Conservation (phyloP, 2,797 vertebrate species). For the Gallinago nigripennis region DNA sequence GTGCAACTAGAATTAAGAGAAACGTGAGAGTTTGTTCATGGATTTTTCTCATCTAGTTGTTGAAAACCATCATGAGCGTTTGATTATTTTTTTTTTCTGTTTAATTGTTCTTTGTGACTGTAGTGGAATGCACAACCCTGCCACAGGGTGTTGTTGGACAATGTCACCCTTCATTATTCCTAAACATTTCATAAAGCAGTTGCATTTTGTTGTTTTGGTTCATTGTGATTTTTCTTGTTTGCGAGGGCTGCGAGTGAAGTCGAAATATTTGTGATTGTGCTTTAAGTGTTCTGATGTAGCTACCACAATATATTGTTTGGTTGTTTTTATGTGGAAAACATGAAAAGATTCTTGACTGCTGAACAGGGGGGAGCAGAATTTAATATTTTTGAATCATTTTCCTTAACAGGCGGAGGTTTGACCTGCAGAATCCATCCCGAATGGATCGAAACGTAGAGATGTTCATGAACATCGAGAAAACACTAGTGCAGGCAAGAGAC, state of each 20-base stretch:
- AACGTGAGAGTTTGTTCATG: rapidly evolving
- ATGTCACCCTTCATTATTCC: not conserved
- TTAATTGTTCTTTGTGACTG: not conserved
- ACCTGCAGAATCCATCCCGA: constrained; percentile 95
- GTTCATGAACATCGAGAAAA: constrained; percentile 99
- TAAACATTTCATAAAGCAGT: not conserved
- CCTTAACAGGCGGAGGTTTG: constrained; percentile 89
- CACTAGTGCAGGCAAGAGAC: constrained; percentile 89
- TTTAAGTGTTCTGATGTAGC: not conserved
- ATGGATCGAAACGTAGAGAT: constrained; percentile 99
- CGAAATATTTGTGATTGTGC: not conserved
- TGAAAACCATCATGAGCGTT: not conserved
- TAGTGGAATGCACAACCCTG: not conserved
- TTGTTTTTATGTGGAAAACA: not conserved
- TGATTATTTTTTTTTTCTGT: not conserved
- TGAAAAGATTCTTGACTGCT: not conserved
- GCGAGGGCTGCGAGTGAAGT: not conserved
- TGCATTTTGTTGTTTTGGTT: not conserved
- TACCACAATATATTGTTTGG: rapidly evolving
- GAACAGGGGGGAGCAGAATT: too few species aligned
- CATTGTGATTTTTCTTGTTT: not conserved
- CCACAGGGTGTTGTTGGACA: not conserved
- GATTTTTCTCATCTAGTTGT: not conserved
- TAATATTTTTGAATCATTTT: not conserved
- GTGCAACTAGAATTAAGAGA: not conserved